A percentile compares a stretch with the other conserved stretches of the same genome.
phyloP scores from a whole-genome alignment of 1,140 invertebrate species.

The Neuroterus valhalla region DNA sequence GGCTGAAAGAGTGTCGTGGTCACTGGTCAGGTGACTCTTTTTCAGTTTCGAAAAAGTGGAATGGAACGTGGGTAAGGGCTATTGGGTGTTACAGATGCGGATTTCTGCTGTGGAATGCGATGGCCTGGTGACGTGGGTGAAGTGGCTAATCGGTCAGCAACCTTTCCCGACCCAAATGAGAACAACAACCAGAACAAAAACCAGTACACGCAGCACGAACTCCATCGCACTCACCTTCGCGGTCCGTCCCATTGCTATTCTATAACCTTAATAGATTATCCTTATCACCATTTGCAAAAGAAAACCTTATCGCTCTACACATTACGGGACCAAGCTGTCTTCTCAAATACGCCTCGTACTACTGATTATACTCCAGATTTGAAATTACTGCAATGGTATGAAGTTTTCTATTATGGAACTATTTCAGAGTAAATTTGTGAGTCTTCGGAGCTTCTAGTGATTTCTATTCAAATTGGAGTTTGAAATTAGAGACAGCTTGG shows the following conservation, averaged over 20 bases:
- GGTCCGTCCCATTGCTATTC: conserved; percentile 75
- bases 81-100: conserved; percentile 87
- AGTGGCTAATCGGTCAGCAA: conserved; percentile 67
- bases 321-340: conserved; percentile 31
- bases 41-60: conserved; percentile 28
- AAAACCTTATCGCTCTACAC: conserved; percentile 24
- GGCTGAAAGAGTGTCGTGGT: conserved; percentile 1
- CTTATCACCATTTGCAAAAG: conserved; percentile 43
- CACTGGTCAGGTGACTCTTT: conserved; percentile 17
- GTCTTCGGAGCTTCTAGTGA: no score
- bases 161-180: conserved; percentile 59
- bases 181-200: conserved; percentile 72
- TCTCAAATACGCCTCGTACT: conserved; percentile 28
- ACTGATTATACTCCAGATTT: neutral
- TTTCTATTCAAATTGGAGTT: no score
- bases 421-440: neutral
- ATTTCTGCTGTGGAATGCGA: conserved; percentile 88
- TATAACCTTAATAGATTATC: conserved; percentile 52
- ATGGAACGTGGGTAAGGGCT: conserved; percentile 66
- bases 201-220: conserved; percentile 75
- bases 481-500: conserved; percentile 1
- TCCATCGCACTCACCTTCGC: conserved; percentile 79
- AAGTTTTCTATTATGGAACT: neutral
- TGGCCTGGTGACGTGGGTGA: conserved; percentile 80
- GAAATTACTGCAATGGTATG: neutral